Evolutionary conservation across 2,113 vertebrate genomes (phyloP).

Genomic region (Rousettus leschenaultii): DNA sequence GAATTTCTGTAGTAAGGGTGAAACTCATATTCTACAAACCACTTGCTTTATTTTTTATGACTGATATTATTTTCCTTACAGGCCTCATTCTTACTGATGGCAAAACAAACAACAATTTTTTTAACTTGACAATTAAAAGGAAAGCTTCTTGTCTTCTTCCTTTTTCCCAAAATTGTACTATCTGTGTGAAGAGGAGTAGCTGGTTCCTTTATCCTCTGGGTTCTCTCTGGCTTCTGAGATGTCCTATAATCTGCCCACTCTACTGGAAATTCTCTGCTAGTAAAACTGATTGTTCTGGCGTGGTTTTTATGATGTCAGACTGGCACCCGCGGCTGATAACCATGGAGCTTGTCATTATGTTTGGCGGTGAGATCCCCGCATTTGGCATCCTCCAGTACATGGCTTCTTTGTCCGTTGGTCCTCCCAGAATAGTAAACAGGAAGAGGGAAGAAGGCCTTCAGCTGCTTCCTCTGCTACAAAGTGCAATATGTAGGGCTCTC

Average conservation of each 20-base stretch:
- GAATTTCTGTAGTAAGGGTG: not conserved
- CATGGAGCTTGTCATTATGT: not conserved
- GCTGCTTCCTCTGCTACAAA: not conserved
- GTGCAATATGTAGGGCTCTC: not conserved
- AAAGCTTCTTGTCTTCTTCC: not conserved
- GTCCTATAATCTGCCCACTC: not conserved
- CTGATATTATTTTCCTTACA: not conserved
- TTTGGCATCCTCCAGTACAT: not conserved
- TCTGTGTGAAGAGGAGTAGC: not conserved
- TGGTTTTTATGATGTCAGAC: not conserved
- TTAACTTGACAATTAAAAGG: not conserved
- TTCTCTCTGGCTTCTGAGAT: not conserved
- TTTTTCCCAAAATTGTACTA: not conserved
- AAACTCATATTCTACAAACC: not conserved
- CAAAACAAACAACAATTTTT: not conserved
- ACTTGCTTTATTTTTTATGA: not conserved
- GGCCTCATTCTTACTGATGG: not conserved
- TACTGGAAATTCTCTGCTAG: not conserved
- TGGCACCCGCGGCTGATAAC: not conserved
- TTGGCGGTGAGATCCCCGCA: not conserved
- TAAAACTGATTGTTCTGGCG: not conserved
- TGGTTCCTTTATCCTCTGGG: not conserved
- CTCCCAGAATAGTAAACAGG: not conserved
- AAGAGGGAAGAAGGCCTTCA: not conserved
- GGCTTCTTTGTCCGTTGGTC: not conserved